phyloP scores from a whole-genome alignment of 1,140 invertebrate genomes.

The Caenorhabditis latens region DNA sequence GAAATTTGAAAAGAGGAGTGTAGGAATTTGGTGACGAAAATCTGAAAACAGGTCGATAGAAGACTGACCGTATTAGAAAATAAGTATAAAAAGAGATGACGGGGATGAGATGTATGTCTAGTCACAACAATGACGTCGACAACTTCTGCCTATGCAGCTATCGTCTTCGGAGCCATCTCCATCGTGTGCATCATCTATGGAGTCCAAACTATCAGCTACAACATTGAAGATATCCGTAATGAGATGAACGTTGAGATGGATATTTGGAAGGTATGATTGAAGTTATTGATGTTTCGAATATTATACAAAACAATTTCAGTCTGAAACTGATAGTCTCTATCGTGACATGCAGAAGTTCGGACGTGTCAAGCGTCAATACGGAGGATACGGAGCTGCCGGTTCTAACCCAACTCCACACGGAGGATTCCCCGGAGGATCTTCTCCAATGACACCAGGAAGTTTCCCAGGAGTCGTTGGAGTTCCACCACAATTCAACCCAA shows the following conservation, averaged over 20 bases:
- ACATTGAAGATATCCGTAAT: slow-evolving; percentile 64
- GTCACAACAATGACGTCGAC: slow-evolving; percentile 62
- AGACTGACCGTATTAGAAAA: neutral
- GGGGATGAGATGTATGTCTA: neutral
- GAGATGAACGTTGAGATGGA: slow-evolving; percentile 69
- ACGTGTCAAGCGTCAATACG: slow-evolving; percentile 71
- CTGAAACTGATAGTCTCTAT: slow-evolving; percentile 69
- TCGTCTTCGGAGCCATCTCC: slow-evolving; percentile 59
- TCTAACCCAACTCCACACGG: slow-evolving; percentile 49
- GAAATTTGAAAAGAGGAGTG: neutral
- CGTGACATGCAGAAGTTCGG: slow-evolving; percentile 71
- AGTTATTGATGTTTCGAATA: neutral
- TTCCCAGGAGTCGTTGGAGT: slow-evolving; percentile 60
- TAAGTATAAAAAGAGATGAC: neutral
- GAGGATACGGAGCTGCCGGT: slow-evolving; percentile 65
- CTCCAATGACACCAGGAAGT: slow-evolving; percentile 33
- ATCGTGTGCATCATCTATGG: slow-evolving; percentile 62
- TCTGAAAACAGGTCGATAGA: slow-evolving; percentile 21
- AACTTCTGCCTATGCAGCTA: slow-evolving; percentile 62
- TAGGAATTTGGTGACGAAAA: neutral
- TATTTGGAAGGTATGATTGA: slow-evolving; percentile 64
- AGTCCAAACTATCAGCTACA: slow-evolving; percentile 61
- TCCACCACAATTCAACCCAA: slow-evolving; percentile 60
- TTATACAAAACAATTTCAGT: slow-evolving; percentile 40
- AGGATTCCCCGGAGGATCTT: slow-evolving; percentile 43